phyloP scores from a whole-genome alignment of 2,888 invertebrate genomes.

The Chrysolina americana region DNA sequence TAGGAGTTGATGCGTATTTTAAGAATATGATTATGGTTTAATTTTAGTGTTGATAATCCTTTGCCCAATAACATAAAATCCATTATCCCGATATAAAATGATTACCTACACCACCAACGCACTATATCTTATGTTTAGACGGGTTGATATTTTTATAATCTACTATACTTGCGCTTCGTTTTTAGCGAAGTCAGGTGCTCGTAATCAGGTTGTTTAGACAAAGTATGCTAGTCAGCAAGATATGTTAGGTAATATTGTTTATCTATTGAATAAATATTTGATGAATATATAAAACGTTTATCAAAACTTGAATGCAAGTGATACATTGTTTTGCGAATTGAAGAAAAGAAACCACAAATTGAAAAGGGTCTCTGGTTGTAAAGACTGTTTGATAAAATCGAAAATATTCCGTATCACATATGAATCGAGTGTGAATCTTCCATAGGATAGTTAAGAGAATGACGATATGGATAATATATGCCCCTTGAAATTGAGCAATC shows the following conservation, averaged over 20 bases:
- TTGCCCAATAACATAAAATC: conserved; percentile 6
- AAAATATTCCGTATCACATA: no score
- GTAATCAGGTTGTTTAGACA: conserved; percentile 12
- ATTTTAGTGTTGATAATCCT: background rate
- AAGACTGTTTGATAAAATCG: no score
- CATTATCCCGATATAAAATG: conserved; percentile 4
- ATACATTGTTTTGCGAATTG: background rate
- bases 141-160: conserved; percentile 13
- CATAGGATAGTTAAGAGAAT: no score
- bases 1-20: no score
- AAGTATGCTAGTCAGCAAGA: conserved; percentile 8
- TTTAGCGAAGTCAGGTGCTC: conserved; percentile 17
- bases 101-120: conserved; percentile 1
- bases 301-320: background rate
- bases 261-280: conserved; percentile 10
- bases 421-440: no score
- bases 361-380: no score
- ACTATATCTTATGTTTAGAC: background rate
- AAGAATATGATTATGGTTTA: background rate
- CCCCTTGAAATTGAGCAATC: no score
- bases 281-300: background rate
- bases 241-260: conserved; percentile 7
- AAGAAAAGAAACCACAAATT: no score
- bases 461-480: no score
- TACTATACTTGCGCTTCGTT: background rate